Evolutionary conservation across 2,888 invertebrate species (phyloP), one percentile per base, ranked within the genome.

Genomic region (Oasisia sp.): DNA sequence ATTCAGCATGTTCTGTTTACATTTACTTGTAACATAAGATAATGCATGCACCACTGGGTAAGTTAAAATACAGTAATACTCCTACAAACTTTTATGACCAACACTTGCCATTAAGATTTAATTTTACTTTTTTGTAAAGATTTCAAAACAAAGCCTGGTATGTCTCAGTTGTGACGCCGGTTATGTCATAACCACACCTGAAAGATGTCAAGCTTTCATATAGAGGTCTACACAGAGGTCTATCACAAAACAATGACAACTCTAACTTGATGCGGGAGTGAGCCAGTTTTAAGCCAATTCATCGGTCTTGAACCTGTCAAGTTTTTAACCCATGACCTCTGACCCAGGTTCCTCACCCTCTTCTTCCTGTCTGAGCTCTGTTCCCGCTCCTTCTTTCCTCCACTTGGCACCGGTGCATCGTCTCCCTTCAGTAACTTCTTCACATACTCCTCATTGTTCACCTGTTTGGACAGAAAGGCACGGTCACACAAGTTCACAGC

Each of bases 401-500:
- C 74, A 27, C 74, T 74, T 74, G 74, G 74, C 74, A 74, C 74
- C 74, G 1, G 14, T 3, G 19, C 74, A 14, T 56, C 90, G 32
- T 32, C 32, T 90, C 95, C 95, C 91, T 95, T 95, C 14, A 96
- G 94, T 44, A 97, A 95, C 94, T 95, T 95, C 93, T 95, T 94
- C 9, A 97, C 96, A 93, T 96, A 96, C 91, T 96, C 96, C 92
- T 95, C 95, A 93, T 96, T 96, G 93, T 97, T 95, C 91, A 96
- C 95, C 96, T 96, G 93, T 9, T 4, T 44, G 27, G 32, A 45
- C 4, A 74, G 19, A 74, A 19, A 74, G 27, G 19, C 3, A 19
- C 2, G 3, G 74, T 74, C 7, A 74, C 27, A 74, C 74, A 74
- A 27, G 74, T 27, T 7, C 74, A 74, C 5, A 74, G n/a, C 27